Percentiles rank a stretch among this genome's conserved stretches.
phyloP scores from a whole-genome alignment of 1,140 invertebrate genomes.

The Thaumetopoea pityocampa region DNA sequence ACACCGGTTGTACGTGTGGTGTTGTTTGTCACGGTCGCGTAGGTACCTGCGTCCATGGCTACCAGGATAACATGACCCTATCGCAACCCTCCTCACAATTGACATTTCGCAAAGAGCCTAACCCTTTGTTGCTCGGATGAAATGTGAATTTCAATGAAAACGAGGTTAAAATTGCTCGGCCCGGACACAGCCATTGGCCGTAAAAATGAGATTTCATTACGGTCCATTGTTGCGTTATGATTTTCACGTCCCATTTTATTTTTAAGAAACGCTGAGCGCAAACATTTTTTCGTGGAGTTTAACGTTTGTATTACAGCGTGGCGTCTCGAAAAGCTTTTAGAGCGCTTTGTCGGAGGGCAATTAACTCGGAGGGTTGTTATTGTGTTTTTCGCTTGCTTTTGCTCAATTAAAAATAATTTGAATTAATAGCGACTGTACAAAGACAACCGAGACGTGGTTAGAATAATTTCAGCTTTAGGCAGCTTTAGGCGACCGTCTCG shows the following conservation, averaged over 20 bases:
- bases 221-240: constrained; percentile 61
- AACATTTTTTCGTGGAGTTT: constrained; percentile 44
- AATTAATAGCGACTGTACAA: constrained; percentile 62
- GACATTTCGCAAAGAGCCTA: constrained; percentile 60
- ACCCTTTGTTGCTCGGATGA: constrained; percentile 65
- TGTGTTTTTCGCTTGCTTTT: constrained; percentile 65
- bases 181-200: constrained; percentile 33
- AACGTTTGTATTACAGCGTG: constrained; percentile 51
- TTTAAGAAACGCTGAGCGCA: constrained; percentile 51
- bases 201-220: constrained; percentile 71
- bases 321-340: constrained; percentile 46
- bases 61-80: constrained; percentile 32
- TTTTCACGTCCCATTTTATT: constrained; percentile 64
- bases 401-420: constrained; percentile 72
- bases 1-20: constrained; percentile 27
- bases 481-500: constrained; percentile 29
- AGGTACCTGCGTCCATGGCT: constrained; percentile 39
- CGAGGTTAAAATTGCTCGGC: constrained; percentile 63
- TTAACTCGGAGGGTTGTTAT: constrained; percentile 54
- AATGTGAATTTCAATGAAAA: constrained; percentile 70
- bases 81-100: constrained; percentile 60
- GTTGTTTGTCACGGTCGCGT: constrained; percentile 32
- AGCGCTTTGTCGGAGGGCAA: constrained; percentile 50
- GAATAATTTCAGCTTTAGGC: constrained; percentile 61
- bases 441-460: constrained; percentile 40